These are phyloP conservation scores for Aporophyla lueneburgensis DNA, from an alignment of 2,888 invertebrate genomes.

Conservation along the genomic window DNA sequence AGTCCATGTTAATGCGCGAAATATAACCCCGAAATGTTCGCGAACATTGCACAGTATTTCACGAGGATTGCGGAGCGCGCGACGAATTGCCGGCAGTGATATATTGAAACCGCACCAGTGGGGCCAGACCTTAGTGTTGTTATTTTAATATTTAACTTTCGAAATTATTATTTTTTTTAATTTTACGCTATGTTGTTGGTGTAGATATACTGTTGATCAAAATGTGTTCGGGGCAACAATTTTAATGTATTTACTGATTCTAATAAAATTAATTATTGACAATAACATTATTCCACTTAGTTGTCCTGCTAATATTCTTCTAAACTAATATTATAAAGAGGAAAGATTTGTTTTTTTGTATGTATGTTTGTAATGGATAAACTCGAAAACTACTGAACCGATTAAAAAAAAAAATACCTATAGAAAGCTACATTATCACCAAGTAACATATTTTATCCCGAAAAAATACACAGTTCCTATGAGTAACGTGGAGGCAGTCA, in stretches of 20 bases:
- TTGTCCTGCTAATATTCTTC: too few relatives aligned
- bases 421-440: too few relatives aligned
- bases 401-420: too few relatives aligned
- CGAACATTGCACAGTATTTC: slow-evolving; percentile 48
- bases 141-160: neutral
- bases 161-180: neutral
- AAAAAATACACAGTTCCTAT: too few relatives aligned
- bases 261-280: neutral
- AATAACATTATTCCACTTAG: neutral
- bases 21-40: slow-evolving; percentile 42
- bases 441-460: too few relatives aligned
- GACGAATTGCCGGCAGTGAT: slow-evolving; percentile 49
- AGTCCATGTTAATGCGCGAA: slow-evolving; percentile 33
- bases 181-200: too few relatives aligned
- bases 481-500: too few relatives aligned
- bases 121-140: slow-evolving; percentile 1
- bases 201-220: neutral
- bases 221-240: neutral
- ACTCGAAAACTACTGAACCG: too few relatives aligned
- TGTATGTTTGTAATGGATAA: too few relatives aligned
- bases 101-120: slow-evolving; percentile 36
- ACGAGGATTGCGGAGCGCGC: slow-evolving; percentile 41
- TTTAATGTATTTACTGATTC: neutral
- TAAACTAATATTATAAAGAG: too few relatives aligned
- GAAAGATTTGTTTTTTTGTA: too few relatives aligned